A percentile compares a stretch with the other conserved stretches of the same genome.
Evolutionary conservation across 2,888 invertebrate species (phyloP).

Genomic region (Latheticus oryzae): DNA sequence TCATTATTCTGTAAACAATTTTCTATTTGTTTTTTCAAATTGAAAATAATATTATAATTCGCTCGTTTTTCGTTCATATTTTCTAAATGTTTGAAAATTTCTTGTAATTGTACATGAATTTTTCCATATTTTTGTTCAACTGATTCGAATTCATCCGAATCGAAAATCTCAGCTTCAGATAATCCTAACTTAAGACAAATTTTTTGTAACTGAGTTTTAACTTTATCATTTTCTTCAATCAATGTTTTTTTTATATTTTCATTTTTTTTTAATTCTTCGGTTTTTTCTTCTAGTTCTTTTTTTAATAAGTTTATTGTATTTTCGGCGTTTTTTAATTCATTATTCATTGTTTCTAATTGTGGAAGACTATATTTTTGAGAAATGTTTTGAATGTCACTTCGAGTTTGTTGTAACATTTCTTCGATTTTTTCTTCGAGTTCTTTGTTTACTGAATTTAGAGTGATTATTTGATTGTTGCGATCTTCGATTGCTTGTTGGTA

Average conservation of each 20-base stretch:
- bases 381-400: constrained; percentile 56
- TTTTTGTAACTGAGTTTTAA: constrained; percentile 33
- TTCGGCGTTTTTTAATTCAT: constrained; percentile 54
- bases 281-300: constrained; percentile 45
- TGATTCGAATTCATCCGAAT: constrained; percentile 26
- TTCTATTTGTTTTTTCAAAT: constrained; percentile 44
- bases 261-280: constrained; percentile 44
- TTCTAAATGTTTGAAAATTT: constrained; percentile 47
- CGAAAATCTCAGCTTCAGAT: constrained; percentile 15
- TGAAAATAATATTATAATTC: constrained; percentile 25
- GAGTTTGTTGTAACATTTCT: constrained; percentile 55
- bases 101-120: constrained; percentile 46
- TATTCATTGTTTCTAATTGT: constrained; percentile 56
- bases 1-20: constrained; percentile 39
- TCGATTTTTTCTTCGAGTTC: constrained; percentile 57
- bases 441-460: constrained; percentile 52
- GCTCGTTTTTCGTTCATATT: constrained; percentile 21
- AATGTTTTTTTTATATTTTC: constrained; percentile 42
- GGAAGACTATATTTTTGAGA: constrained; percentile 57
- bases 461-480: constrained; percentile 53
- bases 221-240: constrained; percentile 26
- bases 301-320: constrained; percentile 50
- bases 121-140: constrained; percentile 45
- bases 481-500: constrained; percentile 52
- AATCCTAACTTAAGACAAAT: constrained; percentile 35